Base-by-base conservation (phyloP, 1,140 invertebrate species). In the Bicyclus anynana region DNA sequence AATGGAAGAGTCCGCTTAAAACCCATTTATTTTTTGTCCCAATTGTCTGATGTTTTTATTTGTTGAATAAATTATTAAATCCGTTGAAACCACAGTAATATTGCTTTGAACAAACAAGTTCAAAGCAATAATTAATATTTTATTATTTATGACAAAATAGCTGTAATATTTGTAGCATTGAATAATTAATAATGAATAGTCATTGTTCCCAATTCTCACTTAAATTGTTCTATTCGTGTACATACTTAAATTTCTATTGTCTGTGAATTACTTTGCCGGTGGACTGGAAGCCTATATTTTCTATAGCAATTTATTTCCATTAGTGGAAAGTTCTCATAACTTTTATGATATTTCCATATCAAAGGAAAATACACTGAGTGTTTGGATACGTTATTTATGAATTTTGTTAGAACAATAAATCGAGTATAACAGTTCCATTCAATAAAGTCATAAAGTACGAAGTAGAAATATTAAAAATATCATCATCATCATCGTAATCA, bases 231-330 rank as follows among this genome's bases (percentile, higher is more conserved):
- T 38, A 38, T 38, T 38, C 13, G 16, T 16, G 37, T 38, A 38
- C 29, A 7, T 33, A n/a, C 16, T 38, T 14, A 14, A 16, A 38
- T 16, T 38, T 14, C 37, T 38, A 38, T 38, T 38, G 37, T 38
- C 13, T 38, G 37, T 38, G 37, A 38, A 38, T 38, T 16, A 38
- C 37, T 38, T 38, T 38, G 16, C 37, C 37, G 16, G 13, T 38
- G 37, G 13, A 38, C 16, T 38, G 16, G 16, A 38, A 38, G 16
- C 37, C 13, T n/a, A n/a, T n/a, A n/a, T n/a, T n/a, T 38, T 38
- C 35, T 10, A 38, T 38, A 38, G 13, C 37, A 38, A 38, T 38
- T 38, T 38, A 9, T 38, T 38, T 38, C 37, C 37, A 38, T 38
- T 38, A 38, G 37, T 38, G 13, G 37, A 16, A 38, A 38, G 3